Evolutionary conservation across 2,888 invertebrate genomes (phyloP).

Genomic region (Rhagonycha fulva): DNA sequence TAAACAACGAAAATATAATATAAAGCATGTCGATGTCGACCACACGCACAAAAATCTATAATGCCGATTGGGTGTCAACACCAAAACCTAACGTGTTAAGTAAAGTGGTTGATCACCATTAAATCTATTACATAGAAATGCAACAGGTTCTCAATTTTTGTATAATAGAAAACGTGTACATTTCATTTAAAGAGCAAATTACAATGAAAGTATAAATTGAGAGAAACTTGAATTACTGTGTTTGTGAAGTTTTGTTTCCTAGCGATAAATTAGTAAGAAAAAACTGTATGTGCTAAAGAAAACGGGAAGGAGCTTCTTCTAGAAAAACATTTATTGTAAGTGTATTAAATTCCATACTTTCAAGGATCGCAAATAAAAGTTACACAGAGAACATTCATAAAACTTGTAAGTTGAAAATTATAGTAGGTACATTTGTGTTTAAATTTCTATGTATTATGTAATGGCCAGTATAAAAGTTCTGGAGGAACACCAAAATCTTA

Average conservation of each 20-base stretch:
- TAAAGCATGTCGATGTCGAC: too few species aligned
- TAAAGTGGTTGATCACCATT: neutral
- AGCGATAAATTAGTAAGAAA: neutral
- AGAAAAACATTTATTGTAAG: neutral
- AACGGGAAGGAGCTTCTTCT: neutral
- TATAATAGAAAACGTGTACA: neutral
- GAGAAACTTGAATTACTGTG: too few species aligned
- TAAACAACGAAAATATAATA: too few species aligned
- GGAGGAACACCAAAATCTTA: neutral
- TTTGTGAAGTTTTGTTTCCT: neutral
- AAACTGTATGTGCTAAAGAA: neutral
- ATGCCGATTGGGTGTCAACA: too few species aligned
- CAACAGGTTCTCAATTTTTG: neutral
- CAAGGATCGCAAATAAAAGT: neutral
- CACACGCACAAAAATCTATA: too few species aligned
- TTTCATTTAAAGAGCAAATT: neutral
- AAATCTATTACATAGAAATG: neutral
- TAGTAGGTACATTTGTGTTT: too few species aligned
- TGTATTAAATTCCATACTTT: neutral
- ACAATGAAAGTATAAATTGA: neutral
- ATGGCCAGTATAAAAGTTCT: neutral
- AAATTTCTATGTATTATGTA: too few species aligned
- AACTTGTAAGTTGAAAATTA: neutral
- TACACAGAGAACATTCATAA: neutral
- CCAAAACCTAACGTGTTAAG: neutral